Conservation (phyloP, 1,140 invertebrate species). For the Caenorhabditis remanei region DNA sequence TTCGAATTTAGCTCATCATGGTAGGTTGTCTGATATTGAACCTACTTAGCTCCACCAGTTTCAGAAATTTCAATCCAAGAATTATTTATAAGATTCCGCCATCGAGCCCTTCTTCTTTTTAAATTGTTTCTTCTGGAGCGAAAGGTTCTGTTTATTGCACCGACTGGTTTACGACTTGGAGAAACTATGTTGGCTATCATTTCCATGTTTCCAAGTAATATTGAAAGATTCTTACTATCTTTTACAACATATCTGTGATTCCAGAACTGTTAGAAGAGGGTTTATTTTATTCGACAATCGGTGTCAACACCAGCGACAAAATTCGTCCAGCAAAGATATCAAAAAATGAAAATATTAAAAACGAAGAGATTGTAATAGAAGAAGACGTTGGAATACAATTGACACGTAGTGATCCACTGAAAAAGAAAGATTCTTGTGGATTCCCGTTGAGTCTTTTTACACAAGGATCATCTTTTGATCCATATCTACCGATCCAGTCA, state of each 20-base stretch:
- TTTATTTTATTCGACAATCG: slow-evolving; percentile 78
- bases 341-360: background rate
- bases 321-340: slow-evolving; percentile 57
- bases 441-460: slow-evolving; percentile 90
- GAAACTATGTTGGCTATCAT: slow-evolving; percentile 88
- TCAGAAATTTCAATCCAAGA: slow-evolving; percentile 86
- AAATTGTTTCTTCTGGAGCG: slow-evolving; percentile 92
- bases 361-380: slow-evolving; percentile 29
- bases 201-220: slow-evolving; percentile 89
- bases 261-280: slow-evolving; percentile 85
- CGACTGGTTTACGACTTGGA: slow-evolving; percentile 88
- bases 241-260: background rate
- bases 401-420: slow-evolving; percentile 69
- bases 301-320: slow-evolving; percentile 60
- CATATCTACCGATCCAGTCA: slow-evolving; percentile 94
- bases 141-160: slow-evolving; percentile 91
- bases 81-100: slow-evolving; percentile 88
- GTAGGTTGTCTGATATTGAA: slow-evolving; percentile 17
- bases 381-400: slow-evolving; percentile 44
- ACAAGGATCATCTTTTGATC: slow-evolving; percentile 91
- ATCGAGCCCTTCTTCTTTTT: slow-evolving; percentile 92
- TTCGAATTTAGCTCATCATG: slow-evolving; percentile 68
- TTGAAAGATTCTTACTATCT: background rate
- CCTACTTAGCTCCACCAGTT: slow-evolving; percentile 70
- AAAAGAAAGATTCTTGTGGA: slow-evolving; percentile 83